phyloP scores from a whole-genome alignment of 2,888 invertebrate genomes.

The Gastrophysa polygoni region DNA sequence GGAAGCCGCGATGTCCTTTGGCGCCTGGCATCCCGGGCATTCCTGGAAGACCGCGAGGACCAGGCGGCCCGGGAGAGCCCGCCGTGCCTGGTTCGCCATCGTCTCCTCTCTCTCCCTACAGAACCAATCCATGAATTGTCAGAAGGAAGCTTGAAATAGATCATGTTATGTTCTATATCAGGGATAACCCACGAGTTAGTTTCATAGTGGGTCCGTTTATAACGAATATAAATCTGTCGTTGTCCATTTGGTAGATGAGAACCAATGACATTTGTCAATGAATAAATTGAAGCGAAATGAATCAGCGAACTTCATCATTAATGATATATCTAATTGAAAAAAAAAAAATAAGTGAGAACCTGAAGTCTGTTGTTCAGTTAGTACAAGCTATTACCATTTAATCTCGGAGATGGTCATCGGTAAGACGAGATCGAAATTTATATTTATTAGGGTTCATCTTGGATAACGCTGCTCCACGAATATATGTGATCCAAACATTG shows the following conservation, averaged over 20 bases:
- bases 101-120: slow-evolving; percentile 75
- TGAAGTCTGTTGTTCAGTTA: slow-evolving; percentile 13
- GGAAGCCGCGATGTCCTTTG: slow-evolving; percentile 83
- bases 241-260: background rate
- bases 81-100: slow-evolving; percentile 80
- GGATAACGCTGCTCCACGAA: slow-evolving; percentile 13
- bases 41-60: slow-evolving; percentile 74
- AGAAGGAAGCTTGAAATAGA: no score
- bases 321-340: no score
- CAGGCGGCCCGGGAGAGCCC: slow-evolving; percentile 74
- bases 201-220: no score
- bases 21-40: slow-evolving; percentile 81
- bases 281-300: background rate
- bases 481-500: slow-evolving; percentile 17
- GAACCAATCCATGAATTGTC: no score
- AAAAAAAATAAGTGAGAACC: background rate
- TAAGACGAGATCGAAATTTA: slow-evolving; percentile 15
- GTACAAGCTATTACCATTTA: slow-evolving; percentile 18
- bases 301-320: no score
- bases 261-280: background rate
- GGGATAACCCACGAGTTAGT: no score
- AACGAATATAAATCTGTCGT: no score
- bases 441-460: slow-evolving; percentile 16
- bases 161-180: no score
- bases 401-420: background rate